Base-by-base conservation (phyloP, 2,113 vertebrate species). In the Merops nubicus region DNA sequence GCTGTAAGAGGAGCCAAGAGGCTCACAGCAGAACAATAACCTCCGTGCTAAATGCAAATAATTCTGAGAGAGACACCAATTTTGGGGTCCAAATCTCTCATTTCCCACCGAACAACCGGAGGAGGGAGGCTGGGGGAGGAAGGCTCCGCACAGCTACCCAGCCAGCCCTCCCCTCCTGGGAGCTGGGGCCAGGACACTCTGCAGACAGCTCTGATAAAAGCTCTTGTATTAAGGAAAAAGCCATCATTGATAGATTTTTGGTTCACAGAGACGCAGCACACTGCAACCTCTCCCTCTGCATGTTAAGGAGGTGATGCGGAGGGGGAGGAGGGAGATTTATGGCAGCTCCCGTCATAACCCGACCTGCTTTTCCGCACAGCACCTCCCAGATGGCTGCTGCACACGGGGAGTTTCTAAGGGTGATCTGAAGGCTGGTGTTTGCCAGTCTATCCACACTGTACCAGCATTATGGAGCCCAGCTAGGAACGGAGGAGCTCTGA, bases 251-350 rank as follows among this genome's bases (percentile, higher is more conserved):
- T 87, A 76, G 81, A n/a, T 76, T 93, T n/a, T 89, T 79, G 90
- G 90, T 92, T 94, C 92, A 59, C 91, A 93, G 91, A 89, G 84
- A 69, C 87, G 36, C 77, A 34, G 93, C 88, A 73, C 92, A 92
- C 91, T 91, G 90, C 94, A 86, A 38, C 89, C 89, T 94, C 92
- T 93, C 95, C 36, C 91, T 89, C 82, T 96, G 95, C 86, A 96
- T 95, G 94, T 77, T 94, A 91, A 93, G 94, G 88, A 96, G 95
- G 91, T 88, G 93, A 89, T 2, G 75, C 53, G 15, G 51, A 31
- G 45, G 82, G 85, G 80, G 81, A 79, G 69, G 80, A 79, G 74
- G 69, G 69, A 88, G 91, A 93, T 84, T 96, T 94, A 97, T 88
- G 91, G 93, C 93, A 95, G 78, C 79, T 84, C 93, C 74, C 29